Conservation (phyloP, 2,797 vertebrate species). For the Poeciliopsis turneri region DNA sequence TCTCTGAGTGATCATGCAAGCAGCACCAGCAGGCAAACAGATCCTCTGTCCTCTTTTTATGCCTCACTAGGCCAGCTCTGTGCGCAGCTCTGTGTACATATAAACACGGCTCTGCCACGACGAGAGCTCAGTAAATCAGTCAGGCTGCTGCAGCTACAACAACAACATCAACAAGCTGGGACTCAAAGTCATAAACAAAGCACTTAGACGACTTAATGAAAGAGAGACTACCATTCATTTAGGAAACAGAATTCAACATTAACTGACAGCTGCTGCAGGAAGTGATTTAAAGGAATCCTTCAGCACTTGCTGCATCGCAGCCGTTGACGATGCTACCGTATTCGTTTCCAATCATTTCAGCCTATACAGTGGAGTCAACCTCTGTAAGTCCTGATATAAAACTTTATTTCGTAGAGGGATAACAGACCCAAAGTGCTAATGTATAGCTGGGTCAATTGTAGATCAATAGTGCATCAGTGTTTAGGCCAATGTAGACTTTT, state of each 20-base stretch:
- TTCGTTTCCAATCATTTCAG: slow-evolving; percentile 2
- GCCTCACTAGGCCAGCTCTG: slow-evolving; percentile 44
- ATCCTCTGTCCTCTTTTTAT: slow-evolving; percentile 51
- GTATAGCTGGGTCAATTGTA: slow-evolving; percentile 41
- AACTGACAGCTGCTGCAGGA: slow-evolving; percentile 13
- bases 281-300: slow-evolving; percentile 17
- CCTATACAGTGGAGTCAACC: slow-evolving; percentile 4
- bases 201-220: slow-evolving; percentile 29
- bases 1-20: slow-evolving; percentile 48
- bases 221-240: slow-evolving; percentile 26
- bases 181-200: slow-evolving; percentile 62
- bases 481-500: slow-evolving; percentile 70
- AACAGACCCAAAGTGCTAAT: slow-evolving; percentile 51
- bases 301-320: not conserved
- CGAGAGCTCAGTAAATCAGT: slow-evolving; percentile 60
- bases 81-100: slow-evolving; percentile 32
- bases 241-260: slow-evolving; percentile 8
- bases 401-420: slow-evolving; percentile 18
- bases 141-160: slow-evolving; percentile 44
- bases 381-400: slow-evolving; percentile 17
- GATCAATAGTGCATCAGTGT: slow-evolving; percentile 67
- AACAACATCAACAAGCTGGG: slow-evolving; percentile 48
- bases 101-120: slow-evolving; percentile 42
- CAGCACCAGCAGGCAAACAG: slow-evolving; percentile 52
- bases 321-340: not conserved